These are phyloP conservation scores for Eulacestoma nigropectus DNA, from an alignment of 2,113 vertebrate species.

Conservation along the genomic window DNA sequence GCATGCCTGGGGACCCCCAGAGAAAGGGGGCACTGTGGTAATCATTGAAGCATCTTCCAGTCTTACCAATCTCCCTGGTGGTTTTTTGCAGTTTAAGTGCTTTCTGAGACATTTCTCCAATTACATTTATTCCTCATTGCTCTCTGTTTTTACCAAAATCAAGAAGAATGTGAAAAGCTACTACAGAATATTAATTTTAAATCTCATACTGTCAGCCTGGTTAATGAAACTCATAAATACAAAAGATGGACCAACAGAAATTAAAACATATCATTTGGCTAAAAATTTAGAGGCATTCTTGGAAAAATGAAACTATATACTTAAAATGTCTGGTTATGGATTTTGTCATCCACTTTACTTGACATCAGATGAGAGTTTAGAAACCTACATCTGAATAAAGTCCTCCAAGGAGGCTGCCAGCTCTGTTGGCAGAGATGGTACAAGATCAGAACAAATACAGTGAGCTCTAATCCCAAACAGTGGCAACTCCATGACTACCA, in stretches of 20 bases:
- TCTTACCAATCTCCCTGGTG: neutral
- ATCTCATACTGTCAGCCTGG: neutral
- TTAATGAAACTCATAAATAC: neutral
- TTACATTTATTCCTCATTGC: neutral
- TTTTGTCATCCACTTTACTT: neutral
- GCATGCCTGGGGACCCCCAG: neutral
- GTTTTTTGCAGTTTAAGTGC: neutral
- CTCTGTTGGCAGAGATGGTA: neutral
- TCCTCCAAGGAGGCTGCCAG: neutral
- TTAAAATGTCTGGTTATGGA: neutral
- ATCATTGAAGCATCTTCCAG: neutral
- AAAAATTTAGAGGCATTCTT: neutral
- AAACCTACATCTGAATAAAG: neutral
- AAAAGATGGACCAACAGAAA: neutral
- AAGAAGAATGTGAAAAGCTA: neutral
- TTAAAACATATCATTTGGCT: neutral
- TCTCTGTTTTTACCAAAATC: neutral
- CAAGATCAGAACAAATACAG: neutral
- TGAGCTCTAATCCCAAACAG: conserved; percentile 11
- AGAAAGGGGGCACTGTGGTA: neutral
- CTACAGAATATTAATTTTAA: neutral
- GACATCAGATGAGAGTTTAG: neutral
- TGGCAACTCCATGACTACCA: conserved; percentile 18
- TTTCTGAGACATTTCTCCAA: neutral
- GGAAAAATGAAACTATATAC: neutral